Evolutionary conservation across 1,140 invertebrate genomes (phyloP).

Genomic region (Nixonia krombeini): DNA sequence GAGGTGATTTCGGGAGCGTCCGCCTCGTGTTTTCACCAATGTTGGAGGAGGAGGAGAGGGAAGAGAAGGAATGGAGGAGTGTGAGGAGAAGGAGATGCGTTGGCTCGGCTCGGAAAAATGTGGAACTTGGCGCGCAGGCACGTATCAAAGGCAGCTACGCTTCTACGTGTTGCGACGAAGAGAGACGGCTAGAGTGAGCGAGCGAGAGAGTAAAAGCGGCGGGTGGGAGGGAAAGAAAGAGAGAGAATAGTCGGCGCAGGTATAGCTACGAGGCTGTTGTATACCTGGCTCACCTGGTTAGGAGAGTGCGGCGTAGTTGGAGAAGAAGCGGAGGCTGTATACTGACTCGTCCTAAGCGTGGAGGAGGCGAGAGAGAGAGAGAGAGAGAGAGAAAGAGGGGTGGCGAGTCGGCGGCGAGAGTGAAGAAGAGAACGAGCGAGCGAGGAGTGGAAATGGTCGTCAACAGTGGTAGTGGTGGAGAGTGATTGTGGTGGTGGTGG

Average conservation of each 20-base stretch:
- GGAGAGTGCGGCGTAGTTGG: slow-evolving; percentile 34
- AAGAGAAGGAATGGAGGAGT: no score
- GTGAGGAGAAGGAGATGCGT: neutral
- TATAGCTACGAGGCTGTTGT: no score
- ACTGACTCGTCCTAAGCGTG: slow-evolving; percentile 34
- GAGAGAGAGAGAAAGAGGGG: slow-evolving; percentile 27
- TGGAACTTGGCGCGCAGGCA: slow-evolving; percentile 6
- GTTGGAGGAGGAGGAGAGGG: neutral
- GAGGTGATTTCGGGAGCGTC: neutral
- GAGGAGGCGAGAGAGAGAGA: no score
- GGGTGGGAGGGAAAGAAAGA: slow-evolving; percentile 23
- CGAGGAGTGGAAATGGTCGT: slow-evolving; percentile 30
- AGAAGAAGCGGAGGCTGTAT: slow-evolving; percentile 32
- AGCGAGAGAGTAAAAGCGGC: neutral
- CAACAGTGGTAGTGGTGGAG: slow-evolving; percentile 35
- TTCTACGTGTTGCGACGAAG: no score
- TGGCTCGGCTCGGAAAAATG: slow-evolving; percentile 18
- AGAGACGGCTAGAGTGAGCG: no score
- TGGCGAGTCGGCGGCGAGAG: slow-evolving; percentile 17
- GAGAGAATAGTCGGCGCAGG: slow-evolving; percentile 28
- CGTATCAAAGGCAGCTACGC: no score
- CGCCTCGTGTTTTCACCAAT: neutral
- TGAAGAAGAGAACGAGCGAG: slow-evolving; percentile 28
- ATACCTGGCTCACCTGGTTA: slow-evolving; percentile 57
- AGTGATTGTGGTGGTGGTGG: slow-evolving; percentile 31